These are phyloP conservation scores for Drosophila parabipectinata DNA, from an alignment of 1,140 invertebrate genomes.

Conservation along the genomic window DNA sequence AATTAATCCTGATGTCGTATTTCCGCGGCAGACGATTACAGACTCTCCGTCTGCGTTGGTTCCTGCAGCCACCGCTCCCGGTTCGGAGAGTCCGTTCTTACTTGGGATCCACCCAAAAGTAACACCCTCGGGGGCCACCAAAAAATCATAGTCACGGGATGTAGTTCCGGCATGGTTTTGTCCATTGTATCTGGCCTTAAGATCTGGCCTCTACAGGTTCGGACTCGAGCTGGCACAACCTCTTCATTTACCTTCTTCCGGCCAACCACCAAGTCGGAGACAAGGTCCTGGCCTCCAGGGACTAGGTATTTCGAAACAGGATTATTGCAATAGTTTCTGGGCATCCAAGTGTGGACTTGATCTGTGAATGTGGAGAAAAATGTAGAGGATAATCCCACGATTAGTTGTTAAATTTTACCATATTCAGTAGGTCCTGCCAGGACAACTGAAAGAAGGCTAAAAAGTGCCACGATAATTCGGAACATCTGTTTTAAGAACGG, in stretches of 20 bases:
- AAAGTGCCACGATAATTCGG: not conserved
- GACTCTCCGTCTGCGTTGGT: not conserved
- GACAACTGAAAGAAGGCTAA: not conserved
- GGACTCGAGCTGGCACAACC: not conserved
- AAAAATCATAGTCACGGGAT: not conserved
- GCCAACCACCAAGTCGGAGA: not conserved
- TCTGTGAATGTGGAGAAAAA: not conserved
- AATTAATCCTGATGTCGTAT: not conserved
- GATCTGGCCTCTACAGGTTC: too few relatives aligned
- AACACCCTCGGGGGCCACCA: not conserved
- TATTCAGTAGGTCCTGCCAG: not conserved
- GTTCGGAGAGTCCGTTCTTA: not conserved
- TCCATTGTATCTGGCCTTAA: not conserved
- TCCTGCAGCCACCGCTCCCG: not conserved
- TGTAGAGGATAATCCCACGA: not conserved
- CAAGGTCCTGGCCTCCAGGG: not conserved
- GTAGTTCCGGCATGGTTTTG: not conserved
- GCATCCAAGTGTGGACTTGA: not conserved
- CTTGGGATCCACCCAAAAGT: not conserved
- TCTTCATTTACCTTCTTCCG: not conserved
- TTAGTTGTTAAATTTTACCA: not conserved
- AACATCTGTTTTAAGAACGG: not conserved
- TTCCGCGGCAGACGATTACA: not conserved
- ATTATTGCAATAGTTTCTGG: not conserved
- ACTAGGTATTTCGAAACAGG: not conserved